Evolutionary conservation across 2,113 vertebrate genomes (phyloP).

Genomic region (Oryzias javanicus): DNA sequence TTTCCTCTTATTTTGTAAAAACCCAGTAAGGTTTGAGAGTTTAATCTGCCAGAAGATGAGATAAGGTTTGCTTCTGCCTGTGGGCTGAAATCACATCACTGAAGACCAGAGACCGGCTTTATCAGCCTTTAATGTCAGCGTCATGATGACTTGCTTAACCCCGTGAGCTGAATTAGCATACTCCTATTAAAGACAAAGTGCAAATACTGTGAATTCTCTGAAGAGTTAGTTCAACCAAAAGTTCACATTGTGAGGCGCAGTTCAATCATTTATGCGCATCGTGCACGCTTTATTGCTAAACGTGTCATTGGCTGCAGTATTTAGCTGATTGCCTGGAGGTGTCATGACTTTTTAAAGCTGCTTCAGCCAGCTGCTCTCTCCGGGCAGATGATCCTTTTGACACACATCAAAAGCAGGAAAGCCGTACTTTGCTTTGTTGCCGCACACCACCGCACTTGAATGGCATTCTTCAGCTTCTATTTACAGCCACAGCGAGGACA

Average conservation of each 20-base stretch:
- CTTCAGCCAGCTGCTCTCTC: slow-evolving; percentile 20
- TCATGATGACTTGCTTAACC: slow-evolving; percentile 14
- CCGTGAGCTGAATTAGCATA: slow-evolving; percentile 9
- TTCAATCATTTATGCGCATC: slow-evolving; percentile 49
- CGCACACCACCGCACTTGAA: slow-evolving; percentile 4
- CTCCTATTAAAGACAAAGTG: not conserved
- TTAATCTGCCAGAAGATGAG: not conserved
- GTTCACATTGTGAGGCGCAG: slow-evolving; percentile 32
- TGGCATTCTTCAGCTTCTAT: slow-evolving; percentile 31
- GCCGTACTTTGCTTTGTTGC: slow-evolving; percentile 17
- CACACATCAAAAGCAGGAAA: slow-evolving; percentile 10
- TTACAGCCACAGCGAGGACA: slow-evolving; percentile 19
- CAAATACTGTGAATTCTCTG: not conserved
- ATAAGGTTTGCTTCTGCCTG: not conserved
- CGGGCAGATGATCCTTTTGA: not conserved
- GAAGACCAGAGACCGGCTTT: not conserved
- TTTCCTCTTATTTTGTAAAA: too few relatives aligned
- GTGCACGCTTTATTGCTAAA: slow-evolving; percentile 45
- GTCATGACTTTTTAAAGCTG: slow-evolving; percentile 18
- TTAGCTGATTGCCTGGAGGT: slow-evolving; percentile 41
- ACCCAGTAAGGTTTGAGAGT: too few relatives aligned
- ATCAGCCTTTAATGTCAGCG: not conserved
- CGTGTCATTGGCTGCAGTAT: slow-evolving; percentile 36
- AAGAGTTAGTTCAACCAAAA: slow-evolving; percentile 9
- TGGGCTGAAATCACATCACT: slow-evolving; percentile 3